Conservation (phyloP, 2,113 vertebrate species). For the Chaetops frenatus region DNA sequence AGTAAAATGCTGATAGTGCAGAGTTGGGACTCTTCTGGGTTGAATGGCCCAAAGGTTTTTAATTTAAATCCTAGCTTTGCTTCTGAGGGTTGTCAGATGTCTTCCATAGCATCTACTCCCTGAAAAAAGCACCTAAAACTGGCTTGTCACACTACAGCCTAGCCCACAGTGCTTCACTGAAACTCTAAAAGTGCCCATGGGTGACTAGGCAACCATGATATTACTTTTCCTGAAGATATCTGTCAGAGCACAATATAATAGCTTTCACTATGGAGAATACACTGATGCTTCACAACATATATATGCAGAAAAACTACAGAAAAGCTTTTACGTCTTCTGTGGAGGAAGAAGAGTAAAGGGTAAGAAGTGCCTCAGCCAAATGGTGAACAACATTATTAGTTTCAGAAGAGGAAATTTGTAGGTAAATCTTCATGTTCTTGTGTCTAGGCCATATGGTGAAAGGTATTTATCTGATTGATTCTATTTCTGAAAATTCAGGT, state of each 20-base stretch:
- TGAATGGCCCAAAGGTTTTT: background rate
- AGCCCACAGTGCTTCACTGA: background rate
- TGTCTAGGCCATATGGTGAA: background rate
- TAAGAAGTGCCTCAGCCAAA: background rate
- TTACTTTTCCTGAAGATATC: background rate
- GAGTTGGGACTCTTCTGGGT: background rate
- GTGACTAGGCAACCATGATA: background rate
- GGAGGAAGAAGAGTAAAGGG: background rate
- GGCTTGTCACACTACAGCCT: background rate
- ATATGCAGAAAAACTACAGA: background rate
- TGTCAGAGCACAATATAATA: background rate
- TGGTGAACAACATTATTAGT: background rate
- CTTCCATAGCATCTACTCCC: background rate
- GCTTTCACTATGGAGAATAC: background rate
- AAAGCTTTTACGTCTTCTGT: background rate
- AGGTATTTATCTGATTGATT: background rate
- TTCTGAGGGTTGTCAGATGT: background rate
- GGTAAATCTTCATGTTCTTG: background rate
- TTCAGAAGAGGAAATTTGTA: background rate
- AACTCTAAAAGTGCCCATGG: rapidly evolving
- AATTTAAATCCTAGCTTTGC: background rate
- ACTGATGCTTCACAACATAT: background rate
- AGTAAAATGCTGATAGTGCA: background rate
- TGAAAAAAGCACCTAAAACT: background rate
- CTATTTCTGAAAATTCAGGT: background rate